Evolutionary conservation across 2,797 vertebrate genomes (phyloP).

Genomic region (Poeciliopsis turneri): DNA sequence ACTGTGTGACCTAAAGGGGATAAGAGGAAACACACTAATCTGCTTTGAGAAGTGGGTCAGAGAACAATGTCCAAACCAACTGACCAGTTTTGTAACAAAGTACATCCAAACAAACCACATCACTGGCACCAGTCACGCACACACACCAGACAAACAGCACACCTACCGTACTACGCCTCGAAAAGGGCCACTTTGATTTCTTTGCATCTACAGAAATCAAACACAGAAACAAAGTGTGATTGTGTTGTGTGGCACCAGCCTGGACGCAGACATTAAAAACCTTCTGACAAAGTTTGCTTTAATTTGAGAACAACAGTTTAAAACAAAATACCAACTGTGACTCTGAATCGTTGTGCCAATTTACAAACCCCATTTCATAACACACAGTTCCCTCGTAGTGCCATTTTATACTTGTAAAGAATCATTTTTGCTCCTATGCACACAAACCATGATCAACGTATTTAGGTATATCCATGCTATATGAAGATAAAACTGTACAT

Average conservation of each 20-base stretch:
- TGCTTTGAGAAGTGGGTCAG: slow-evolving; percentile 79
- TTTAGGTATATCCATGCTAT: not conserved
- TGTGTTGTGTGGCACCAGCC: not conserved
- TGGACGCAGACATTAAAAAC: not conserved
- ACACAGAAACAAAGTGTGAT: slow-evolving; percentile 22
- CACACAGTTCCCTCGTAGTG: not conserved
- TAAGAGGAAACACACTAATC: slow-evolving; percentile 68
- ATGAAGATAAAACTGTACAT: not conserved
- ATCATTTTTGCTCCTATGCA: not conserved
- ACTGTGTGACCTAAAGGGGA: slow-evolving; percentile 35
- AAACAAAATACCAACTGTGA: not conserved
- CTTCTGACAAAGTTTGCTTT: not conserved
- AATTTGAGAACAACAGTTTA: not conserved
- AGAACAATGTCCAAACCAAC: slow-evolving; percentile 73
- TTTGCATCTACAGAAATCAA: slow-evolving; percentile 83
- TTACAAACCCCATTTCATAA: not conserved
- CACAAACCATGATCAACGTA: not conserved
- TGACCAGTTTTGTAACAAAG: slow-evolving; percentile 46
- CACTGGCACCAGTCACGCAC: slow-evolving; percentile 17
- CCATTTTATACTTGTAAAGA: not conserved
- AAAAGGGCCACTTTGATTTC: slow-evolving; percentile 91
- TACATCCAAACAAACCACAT: slow-evolving; percentile 40
- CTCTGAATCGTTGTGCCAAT: not conserved
- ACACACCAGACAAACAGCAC: slow-evolving; percentile 22
- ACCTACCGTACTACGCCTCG: slow-evolving; percentile 84